phyloP scores from a whole-genome alignment of 1,140 invertebrate genomes.

The Cephus cinctus region DNA sequence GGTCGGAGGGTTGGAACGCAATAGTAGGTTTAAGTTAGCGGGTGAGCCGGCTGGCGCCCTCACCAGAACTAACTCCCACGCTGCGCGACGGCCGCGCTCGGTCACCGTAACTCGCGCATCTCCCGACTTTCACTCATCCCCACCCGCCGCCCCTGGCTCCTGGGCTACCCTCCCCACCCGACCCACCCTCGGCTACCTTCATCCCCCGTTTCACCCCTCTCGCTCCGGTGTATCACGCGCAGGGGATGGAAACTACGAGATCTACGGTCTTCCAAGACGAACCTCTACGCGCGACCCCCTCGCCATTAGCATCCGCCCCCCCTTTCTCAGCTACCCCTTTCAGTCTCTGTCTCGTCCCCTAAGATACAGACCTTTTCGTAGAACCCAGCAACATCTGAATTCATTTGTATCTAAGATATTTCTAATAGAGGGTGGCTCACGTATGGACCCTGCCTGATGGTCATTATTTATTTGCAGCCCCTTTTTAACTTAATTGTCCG shows the following conservation, averaged over 20 bases:
- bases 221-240: constrained; percentile 28
- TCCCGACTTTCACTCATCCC: constrained; percentile 18
- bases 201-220: constrained; percentile 28
- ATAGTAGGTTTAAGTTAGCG: constrained; percentile 41
- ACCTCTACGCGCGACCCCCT: background rate
- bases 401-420: too few relatives aligned
- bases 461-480: too few relatives aligned
- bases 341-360: background rate
- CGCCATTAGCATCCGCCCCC: background rate
- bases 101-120: constrained; percentile 43
- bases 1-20: constrained; percentile 14
- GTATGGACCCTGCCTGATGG: too few relatives aligned
- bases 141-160: background rate
- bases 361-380: too few relatives aligned
- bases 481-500: too few relatives aligned
- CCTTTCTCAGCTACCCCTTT: constrained; percentile 4
- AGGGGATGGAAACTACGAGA: too few relatives aligned
- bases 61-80: constrained; percentile 54
- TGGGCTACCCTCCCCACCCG: constrained; percentile 10
- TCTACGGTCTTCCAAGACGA: background rate
- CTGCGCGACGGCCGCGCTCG: constrained; percentile 46
- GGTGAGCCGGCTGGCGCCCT: constrained; percentile 53
- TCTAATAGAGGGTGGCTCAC: too few relatives aligned
- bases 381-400: too few relatives aligned
- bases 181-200: constrained; percentile 20